A percentile compares a stretch with the other conserved stretches of the same genome.
Evolutionary conservation across 2,113 vertebrate species (phyloP).

Genomic region (Sminthopsis crassicaudata): DNA sequence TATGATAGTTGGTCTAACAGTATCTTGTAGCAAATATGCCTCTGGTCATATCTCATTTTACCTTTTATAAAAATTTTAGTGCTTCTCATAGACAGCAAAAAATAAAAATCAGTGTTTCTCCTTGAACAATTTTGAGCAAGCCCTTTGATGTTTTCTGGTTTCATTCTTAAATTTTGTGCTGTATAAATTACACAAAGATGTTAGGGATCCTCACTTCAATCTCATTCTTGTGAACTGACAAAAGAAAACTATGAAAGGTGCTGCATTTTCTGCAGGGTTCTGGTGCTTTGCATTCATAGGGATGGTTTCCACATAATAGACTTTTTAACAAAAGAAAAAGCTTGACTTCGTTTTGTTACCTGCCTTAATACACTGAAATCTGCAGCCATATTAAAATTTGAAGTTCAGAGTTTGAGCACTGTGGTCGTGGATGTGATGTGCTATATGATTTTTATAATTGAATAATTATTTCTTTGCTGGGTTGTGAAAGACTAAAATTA

Average conservation of each 20-base stretch:
- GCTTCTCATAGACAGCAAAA: constrained; percentile 57
- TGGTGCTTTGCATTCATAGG: constrained; percentile 26
- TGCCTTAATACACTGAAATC: background rate
- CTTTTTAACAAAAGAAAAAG: constrained; percentile 3
- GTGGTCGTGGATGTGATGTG: background rate
- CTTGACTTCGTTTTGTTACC: constrained; percentile 1
- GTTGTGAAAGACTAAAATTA: background rate
- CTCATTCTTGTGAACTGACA: constrained; percentile 40
- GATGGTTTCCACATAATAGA: constrained; percentile 15
- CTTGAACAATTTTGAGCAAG: constrained; percentile 50
- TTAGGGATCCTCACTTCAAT: background rate
- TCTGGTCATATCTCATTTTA: constrained; percentile 70
- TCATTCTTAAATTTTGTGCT: constrained; percentile 55
- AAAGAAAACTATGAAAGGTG: constrained; percentile 37
- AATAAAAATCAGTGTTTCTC: constrained; percentile 65
- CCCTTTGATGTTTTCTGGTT: constrained; percentile 61
- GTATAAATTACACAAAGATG: constrained; percentile 36
- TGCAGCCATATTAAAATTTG: constrained; percentile 10
- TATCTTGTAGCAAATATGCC: constrained; percentile 47
- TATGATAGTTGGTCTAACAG: constrained; percentile 53
- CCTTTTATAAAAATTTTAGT: constrained; percentile 68
- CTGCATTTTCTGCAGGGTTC: constrained; percentile 6
- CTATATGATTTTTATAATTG: background rate
- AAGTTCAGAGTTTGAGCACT: background rate
- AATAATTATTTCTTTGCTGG: constrained; percentile 1